phyloP scores from a whole-genome alignment of 2,113 vertebrate species.

The Urocitellus parryii region DNA sequence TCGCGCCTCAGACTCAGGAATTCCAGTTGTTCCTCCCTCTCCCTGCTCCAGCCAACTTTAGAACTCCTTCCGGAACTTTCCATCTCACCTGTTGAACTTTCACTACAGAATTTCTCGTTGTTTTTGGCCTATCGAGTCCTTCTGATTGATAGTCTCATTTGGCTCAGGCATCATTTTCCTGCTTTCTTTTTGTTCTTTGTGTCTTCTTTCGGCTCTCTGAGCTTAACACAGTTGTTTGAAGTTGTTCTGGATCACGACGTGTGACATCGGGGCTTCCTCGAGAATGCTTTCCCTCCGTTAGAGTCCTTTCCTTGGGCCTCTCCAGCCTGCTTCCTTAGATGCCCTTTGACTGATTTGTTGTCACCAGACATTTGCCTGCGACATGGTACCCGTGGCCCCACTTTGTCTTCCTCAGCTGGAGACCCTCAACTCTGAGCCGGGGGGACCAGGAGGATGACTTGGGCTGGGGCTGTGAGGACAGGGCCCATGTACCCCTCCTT shows the following conservation, averaged over 20 bases:
- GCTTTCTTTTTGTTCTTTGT: background rate
- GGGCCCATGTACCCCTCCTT: too few species aligned
- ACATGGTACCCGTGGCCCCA: background rate
- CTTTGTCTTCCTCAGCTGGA: background rate
- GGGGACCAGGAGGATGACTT: background rate
- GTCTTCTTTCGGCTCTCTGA: background rate
- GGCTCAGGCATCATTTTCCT: background rate
- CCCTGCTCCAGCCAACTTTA: too few species aligned
- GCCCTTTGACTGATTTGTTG: background rate
- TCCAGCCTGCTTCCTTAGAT: background rate
- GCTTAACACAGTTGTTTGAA: background rate
- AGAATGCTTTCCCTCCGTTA: background rate
- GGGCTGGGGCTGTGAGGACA: background rate
- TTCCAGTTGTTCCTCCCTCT: too few species aligned
- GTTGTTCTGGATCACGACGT: background rate
- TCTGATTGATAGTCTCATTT: background rate
- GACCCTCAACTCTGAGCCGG: background rate
- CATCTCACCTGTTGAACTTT: background rate
- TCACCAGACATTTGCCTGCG: background rate
- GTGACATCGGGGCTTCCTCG: background rate
- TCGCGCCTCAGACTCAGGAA: too few species aligned
- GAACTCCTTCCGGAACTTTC: too few species aligned
- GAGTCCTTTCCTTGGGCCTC: background rate
- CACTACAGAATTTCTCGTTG: background rate
- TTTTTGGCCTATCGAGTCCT: background rate